Base-by-base conservation (phyloP, 2,888 invertebrate species). In the Tryphoninae sp. region DNA sequence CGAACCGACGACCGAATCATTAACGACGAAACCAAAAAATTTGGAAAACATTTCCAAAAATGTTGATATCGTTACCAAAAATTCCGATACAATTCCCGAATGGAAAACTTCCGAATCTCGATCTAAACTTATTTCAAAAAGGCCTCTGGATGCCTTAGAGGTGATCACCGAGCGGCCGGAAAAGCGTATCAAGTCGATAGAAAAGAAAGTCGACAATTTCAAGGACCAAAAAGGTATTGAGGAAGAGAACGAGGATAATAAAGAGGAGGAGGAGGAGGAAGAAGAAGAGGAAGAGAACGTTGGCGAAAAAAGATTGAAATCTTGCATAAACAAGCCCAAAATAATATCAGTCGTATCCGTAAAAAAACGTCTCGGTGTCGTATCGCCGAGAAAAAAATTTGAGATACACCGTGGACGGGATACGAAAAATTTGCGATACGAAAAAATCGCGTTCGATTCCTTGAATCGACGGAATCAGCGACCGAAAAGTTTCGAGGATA, bases 311-410 rank as follows among this genome's bases (percentile, higher is more conserved):
- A 88, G 86, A 65, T 49, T 91, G 0, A 91, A 89, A 22, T 91
- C 91, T 0, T 89, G 88, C 61, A 78, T 91, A 0, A 89, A 88
- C 58, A 92, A 90, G 72, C 92, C 92, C 19, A 89, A 84, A 79
- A 85, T 91, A 3, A 90, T 90, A 1, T 92, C 92, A 1, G 90
- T 91, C 0, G 90, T 92, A 0, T 89, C 91, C 2, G 89, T 91
- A 2, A 91, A 91, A 81, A 89, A 86, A 71, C 89, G 90, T 19
- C 78, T 92, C 1, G 91, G 89, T 0, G 40, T 86, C 19, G 42
- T 80, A 0, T 88, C 89, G 0, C 86, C 88, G 0, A 85, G 87
- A 7, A 90, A 90, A 67, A 90, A 88, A 40, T 87, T 88, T 22
- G 89, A 91, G 26, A 23, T 74, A 3, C 85, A 90, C 40, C 80